Evolutionary conservation across 2,797 vertebrate species (phyloP), one percentile per base, ranked within the genome.

Genomic region (Parauchenoglanis ngamensis): DNA sequence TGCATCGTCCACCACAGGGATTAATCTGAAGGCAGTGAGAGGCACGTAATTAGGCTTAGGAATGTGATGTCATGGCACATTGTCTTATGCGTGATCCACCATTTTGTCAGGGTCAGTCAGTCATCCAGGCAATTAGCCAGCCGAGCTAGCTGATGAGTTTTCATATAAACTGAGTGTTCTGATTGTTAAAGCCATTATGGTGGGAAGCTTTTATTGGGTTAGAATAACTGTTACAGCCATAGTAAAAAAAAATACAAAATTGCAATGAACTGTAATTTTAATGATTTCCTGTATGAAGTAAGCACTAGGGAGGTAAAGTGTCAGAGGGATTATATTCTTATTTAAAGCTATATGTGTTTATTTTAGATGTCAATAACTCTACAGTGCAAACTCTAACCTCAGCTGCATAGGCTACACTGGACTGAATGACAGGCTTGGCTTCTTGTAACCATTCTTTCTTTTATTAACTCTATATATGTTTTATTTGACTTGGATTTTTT

Each of bases 41-140:
- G 49, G 75, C 52, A 40, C 25, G 31, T 59, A 44, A 80, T 81
- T 44, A 63, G 35, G 35, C 12, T 80, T 40, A 44, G 78, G 57
- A 44, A 61, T 80, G 31, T 61, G 3, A 80, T 44, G 28, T 57
- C 54, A 40, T 78, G 76, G 57, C 28, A 57, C 56, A 12, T n/a
- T 28, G 49, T 28, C 46, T 79, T 56, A 56, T 56, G 52, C 1
- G 0, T 44, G 23, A 63, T 15, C 59, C 59, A 65, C 12, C 25
- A 79, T 40, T 79, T 79, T 79, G 17, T 59, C 31, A 35, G 13
- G 12, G 46, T 77, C 54, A 77, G n/a, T 76, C 73, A 52, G 46
- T 28, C 19, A 21, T 59, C 12, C n/a, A 52, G 49, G 73, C 25
- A 52, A 76, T 17, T 17, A 68, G 67, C 28, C 67, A 35, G 67